These are phyloP conservation scores for Gobius niger DNA, from an alignment of 2,113 vertebrate genomes.

Conservation along the genomic window DNA sequence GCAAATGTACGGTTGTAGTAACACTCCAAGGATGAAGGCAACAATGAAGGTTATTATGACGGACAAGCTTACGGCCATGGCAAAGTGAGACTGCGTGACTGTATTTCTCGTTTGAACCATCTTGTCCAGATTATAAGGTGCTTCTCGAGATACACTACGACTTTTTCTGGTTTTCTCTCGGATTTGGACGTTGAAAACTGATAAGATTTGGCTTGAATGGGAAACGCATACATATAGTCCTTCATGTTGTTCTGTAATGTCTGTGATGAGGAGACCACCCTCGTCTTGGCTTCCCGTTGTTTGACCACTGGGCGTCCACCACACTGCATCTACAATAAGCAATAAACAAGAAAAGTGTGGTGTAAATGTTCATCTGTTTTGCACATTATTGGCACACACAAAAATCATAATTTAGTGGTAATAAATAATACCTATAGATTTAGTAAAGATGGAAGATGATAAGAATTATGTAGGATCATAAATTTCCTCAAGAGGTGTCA, in stretches of 20 bases:
- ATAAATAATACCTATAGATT: too few species aligned
- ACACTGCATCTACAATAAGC: slow-evolving; percentile 49
- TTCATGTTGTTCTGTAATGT: slow-evolving; percentile 46
- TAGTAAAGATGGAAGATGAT: too few species aligned
- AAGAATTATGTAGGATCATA: too few species aligned
- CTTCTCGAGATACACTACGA: slow-evolving; percentile 46
- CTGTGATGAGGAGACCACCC: slow-evolving; percentile 61
- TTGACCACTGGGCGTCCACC: slow-evolving; percentile 77
- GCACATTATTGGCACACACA: background rate
- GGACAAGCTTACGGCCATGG: slow-evolving; percentile 81
- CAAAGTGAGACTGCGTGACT: slow-evolving; percentile 54
- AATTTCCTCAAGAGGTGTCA: too few species aligned
- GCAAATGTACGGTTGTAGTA: slow-evolving; percentile 81
- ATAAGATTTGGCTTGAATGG: slow-evolving; percentile 51
- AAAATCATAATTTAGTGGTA: too few species aligned
- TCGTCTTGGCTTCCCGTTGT: slow-evolving; percentile 29
- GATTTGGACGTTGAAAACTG: slow-evolving; percentile 68
- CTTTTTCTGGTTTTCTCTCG: slow-evolving; percentile 43
- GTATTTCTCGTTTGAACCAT: slow-evolving; percentile 5
- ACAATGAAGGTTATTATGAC: slow-evolving; percentile 84
- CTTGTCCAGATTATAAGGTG: background rate
- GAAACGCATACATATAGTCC: slow-evolving; percentile 71
- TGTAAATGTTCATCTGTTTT: background rate
- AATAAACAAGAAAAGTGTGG: background rate
- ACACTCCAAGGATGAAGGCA: slow-evolving; percentile 85